Conservation (phyloP, 2,113 vertebrate species). For the Prionailurus bengalensis region DNA sequence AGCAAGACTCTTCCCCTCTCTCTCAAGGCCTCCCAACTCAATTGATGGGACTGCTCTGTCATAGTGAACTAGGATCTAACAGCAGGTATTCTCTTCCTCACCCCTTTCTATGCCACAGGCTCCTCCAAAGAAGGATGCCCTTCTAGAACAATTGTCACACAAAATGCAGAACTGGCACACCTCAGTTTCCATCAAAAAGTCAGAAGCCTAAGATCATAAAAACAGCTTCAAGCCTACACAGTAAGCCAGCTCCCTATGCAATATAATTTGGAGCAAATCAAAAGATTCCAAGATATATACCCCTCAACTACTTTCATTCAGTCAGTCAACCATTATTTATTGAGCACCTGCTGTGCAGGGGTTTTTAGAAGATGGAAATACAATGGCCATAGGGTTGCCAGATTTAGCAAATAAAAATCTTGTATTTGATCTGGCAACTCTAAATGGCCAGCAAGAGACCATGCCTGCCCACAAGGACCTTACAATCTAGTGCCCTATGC, state of each 20-base stretch:
- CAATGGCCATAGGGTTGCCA: neutral
- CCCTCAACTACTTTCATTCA: neutral
- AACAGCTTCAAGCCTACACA: neutral
- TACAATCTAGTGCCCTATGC: neutral
- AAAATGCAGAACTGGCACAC: neutral
- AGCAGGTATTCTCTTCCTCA: neutral
- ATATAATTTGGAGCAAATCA: neutral
- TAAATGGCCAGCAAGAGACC: slow-evolving; percentile 24
- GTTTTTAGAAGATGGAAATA: neutral
- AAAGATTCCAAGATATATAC: neutral
- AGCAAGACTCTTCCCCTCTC: neutral
- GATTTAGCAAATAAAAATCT: slow-evolving; percentile 31
- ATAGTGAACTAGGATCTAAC: neutral
- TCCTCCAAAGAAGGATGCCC: slow-evolving; percentile 24
- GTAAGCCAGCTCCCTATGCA: neutral
- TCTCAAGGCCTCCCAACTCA: neutral
- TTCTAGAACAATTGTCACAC: slow-evolving; percentile 19
- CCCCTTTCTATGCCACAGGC: neutral
- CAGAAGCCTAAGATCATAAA: neutral
- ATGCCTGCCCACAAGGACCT: neutral
- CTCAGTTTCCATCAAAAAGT: slow-evolving; percentile 6
- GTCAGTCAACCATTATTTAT: neutral
- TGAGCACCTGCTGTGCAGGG: neutral
- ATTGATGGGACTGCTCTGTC: neutral
- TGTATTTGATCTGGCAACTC: neutral